Percentiles rank a stretch among this genome's conserved stretches.
Conservation (phyloP, 2,113 vertebrate species). For the Gila orcuttii region DNA sequence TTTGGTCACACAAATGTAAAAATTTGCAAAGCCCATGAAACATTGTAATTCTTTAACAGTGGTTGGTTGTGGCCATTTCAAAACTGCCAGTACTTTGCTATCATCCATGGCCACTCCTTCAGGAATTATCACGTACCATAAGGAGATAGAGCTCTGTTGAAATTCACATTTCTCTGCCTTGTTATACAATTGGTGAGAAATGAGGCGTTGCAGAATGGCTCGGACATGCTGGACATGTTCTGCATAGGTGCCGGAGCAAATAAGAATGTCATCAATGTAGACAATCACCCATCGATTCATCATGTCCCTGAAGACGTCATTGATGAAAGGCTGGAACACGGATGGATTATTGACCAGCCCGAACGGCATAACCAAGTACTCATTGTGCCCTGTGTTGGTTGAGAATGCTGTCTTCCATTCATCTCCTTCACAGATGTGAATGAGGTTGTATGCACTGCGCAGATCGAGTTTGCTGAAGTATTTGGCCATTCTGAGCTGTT, state of each 20-base stretch:
- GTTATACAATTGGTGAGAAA: too few relatives aligned
- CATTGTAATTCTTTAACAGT: too few relatives aligned
- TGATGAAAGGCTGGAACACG: background rate
- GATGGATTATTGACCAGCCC: background rate
- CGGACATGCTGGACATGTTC: too few relatives aligned
- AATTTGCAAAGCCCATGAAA: too few relatives aligned
- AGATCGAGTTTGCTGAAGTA: too few relatives aligned
- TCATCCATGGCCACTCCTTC: background rate
- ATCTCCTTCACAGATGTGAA: too few relatives aligned
- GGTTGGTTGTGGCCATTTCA: too few relatives aligned
- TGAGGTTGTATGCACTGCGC: too few relatives aligned
- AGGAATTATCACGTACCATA: background rate
- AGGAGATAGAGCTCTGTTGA: background rate
- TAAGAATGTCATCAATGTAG: background rate
- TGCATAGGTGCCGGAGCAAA: background rate
- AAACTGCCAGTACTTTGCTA: too few relatives aligned
- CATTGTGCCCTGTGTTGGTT: background rate
- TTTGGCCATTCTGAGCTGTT: too few relatives aligned
- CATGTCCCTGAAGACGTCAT: background rate
- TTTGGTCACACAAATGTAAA: too few relatives aligned
- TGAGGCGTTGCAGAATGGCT: too few relatives aligned
- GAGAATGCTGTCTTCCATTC: background rate
- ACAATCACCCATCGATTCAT: background rate
- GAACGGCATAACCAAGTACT: background rate
- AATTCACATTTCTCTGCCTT: background rate